A percentile compares a stretch with the other conserved stretches of the same genome.
These are phyloP conservation scores for Eupithecia abbreviata DNA, from an alignment of 2,888 invertebrate genomes.

Conservation along the genomic window DNA sequence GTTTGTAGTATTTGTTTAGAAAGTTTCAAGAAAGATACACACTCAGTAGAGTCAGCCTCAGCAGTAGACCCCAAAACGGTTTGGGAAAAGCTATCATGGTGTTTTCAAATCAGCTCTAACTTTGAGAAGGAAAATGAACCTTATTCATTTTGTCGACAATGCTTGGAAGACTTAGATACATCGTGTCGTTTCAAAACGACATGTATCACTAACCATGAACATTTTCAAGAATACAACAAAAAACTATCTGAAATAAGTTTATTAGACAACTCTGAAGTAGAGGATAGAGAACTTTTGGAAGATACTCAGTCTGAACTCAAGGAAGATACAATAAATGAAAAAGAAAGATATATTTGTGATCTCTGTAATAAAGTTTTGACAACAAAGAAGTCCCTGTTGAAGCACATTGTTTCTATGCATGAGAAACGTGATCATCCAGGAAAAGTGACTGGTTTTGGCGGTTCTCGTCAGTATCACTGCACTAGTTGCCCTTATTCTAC, in stretches of 20 bases:
- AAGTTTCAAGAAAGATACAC: conserved; percentile 45
- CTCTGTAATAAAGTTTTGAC: conserved; percentile 67
- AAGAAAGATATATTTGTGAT: conserved; percentile 52
- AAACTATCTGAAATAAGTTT: conserved; percentile 11
- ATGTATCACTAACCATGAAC: conserved; percentile 64
- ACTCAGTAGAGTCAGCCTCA: conserved; percentile 47
- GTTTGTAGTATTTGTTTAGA: conserved; percentile 68
- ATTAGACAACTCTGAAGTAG: conserved; percentile 6
- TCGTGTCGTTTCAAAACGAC: conserved; percentile 66
- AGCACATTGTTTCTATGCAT: conserved; percentile 71
- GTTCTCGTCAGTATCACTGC: conserved; percentile 70
- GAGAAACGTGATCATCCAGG: conserved; percentile 67
- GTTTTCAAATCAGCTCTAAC: conserved; percentile 64
- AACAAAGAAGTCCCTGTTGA: conserved; percentile 61
- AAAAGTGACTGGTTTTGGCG: conserved; percentile 71
- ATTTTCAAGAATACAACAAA: conserved; percentile 49
- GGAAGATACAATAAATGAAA: conserved; percentile 23
- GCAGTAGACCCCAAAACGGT: conserved; percentile 54
- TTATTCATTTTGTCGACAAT: conserved; percentile 60
- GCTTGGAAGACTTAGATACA: conserved; percentile 60
- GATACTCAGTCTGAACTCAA: conserved; percentile 35
- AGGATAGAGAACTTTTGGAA: conserved; percentile 29
- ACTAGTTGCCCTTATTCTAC: conserved; percentile 73
- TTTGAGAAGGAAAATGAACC: conserved; percentile 60
- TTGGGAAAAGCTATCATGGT: conserved; percentile 60